Evolutionary conservation across 2,888 invertebrate species (phyloP).

Genomic region (Pheosia tremula): DNA sequence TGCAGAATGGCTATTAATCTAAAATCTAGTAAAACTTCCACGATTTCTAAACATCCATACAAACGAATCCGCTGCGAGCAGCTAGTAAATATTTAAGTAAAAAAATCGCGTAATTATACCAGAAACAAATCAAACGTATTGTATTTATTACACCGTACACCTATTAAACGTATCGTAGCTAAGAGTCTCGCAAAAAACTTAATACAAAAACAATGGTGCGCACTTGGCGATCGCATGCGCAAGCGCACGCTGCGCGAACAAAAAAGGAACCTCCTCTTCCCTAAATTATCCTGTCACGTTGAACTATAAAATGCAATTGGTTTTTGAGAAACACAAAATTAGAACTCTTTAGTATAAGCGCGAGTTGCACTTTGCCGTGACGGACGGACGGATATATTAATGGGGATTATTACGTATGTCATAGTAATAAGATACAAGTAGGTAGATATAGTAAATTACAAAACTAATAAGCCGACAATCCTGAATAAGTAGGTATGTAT

Average conservation of each 20-base stretch:
- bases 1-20: no score
- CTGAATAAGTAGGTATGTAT: no score
- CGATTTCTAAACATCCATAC: not conserved
- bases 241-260: constrained; percentile 48
- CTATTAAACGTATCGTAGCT: constrained; percentile 62
- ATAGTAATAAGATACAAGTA: no score
- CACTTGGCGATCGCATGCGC: constrained; percentile 63
- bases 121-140: constrained; percentile 62
- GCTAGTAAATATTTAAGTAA: not conserved
- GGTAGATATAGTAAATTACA: no score
- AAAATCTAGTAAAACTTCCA: no score
- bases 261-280: constrained; percentile 65
- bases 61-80: not conserved
- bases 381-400: not conserved
- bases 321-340: constrained; percentile 69
- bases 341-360: constrained; percentile 73
- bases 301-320: constrained; percentile 83
- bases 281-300: constrained; percentile 84
- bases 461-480: no score
- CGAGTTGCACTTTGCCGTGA: constrained; percentile 16
- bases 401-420: no score
- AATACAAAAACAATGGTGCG: constrained; percentile 58
- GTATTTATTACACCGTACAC: constrained; percentile 60
- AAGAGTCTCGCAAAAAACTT: constrained; percentile 62
- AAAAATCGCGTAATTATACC: constrained; percentile 61